Evolutionary conservation across 1,140 invertebrate species (phyloP), one percentile per base, ranked within the genome.

Genomic region (Zaprionus capensis): DNA sequence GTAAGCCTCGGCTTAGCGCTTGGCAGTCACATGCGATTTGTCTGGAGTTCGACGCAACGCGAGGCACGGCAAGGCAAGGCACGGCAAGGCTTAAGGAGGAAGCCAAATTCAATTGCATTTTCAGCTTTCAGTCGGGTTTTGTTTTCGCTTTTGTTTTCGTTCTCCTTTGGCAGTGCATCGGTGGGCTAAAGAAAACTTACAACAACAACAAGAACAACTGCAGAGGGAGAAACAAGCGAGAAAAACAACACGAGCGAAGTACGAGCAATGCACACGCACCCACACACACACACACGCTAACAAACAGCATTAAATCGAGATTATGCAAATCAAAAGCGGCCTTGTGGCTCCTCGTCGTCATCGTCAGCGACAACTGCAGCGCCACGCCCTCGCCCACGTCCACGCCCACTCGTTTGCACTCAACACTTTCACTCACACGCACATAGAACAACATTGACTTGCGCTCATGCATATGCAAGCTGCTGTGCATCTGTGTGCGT

Each of bases 291-390:
- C 38, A 17, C 46, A 51, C 12, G 41, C 41, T 17, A n/a, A 51
- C 53, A 17, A 56, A 28, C 38, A 53, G 62, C 49, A 76, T 83
- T 81, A 87, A 88, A 44, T 67, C 73, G 65, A 81, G 81, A 87
- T 83, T 87, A 87, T 87, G 78, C 81, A 87, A 87, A 87, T 84
- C 80, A 81, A 87, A 81, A 66, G 78, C 85, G 75, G 78, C 78
- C 78, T 80, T 80, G 80, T 63, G 71, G 53, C 49, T 36, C 41
- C 31, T 41, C 44, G 22, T 34, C 55, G 67, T 67, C 59, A 64
- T 49, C 26, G 26, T 26, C 44, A 57, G 51, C 59, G 62, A 36
- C 65, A 71, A 71, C 64, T 63, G 72, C 76, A 69, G 69, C 72
- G 62, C n/a, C 71, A 14, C 20, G 14, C 49, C 36, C 11, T 7